Evolutionary conservation across 2,113 vertebrate genomes (phyloP).

Genomic region (Bucco capensis): DNA sequence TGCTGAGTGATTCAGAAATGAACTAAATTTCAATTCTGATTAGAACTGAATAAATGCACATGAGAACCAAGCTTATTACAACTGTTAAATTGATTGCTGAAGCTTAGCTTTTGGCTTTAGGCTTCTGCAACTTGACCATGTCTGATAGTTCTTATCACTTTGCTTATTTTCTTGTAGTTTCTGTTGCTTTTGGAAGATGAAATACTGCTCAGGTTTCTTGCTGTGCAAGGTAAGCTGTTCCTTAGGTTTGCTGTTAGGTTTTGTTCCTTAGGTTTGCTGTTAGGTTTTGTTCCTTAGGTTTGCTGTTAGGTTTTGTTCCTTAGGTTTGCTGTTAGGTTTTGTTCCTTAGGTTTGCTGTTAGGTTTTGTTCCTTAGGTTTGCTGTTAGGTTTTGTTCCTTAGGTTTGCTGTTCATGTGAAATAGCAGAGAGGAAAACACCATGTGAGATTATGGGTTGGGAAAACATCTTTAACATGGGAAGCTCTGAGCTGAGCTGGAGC

Average conservation of each 20-base stretch:
- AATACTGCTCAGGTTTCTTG: neutral
- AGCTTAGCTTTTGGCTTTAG: neutral
- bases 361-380: too few species aligned
- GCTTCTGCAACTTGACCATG: neutral
- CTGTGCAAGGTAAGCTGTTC: neutral
- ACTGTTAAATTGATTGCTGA: neutral
- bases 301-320: too few species aligned
- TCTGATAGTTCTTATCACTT: neutral
- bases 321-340: too few species aligned
- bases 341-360: too few species aligned
- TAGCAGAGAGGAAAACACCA: accelerated
- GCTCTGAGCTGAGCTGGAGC: neutral
- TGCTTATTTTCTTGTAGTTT: neutral
- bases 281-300: too few species aligned
- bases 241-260: neutral
- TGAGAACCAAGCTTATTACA: neutral
- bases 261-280: too few species aligned
- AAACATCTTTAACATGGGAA: neutral
- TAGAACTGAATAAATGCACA: conserved; percentile 35
- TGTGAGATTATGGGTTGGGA: neutral
- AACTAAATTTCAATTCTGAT: conserved; percentile 74
- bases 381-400: too few species aligned
- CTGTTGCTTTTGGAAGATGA: neutral
- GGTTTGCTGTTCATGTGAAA: neutral
- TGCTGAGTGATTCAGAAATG: conserved; percentile 78